phyloP scores from a whole-genome alignment of 2,888 invertebrate species.

The Papilio gigon region DNA sequence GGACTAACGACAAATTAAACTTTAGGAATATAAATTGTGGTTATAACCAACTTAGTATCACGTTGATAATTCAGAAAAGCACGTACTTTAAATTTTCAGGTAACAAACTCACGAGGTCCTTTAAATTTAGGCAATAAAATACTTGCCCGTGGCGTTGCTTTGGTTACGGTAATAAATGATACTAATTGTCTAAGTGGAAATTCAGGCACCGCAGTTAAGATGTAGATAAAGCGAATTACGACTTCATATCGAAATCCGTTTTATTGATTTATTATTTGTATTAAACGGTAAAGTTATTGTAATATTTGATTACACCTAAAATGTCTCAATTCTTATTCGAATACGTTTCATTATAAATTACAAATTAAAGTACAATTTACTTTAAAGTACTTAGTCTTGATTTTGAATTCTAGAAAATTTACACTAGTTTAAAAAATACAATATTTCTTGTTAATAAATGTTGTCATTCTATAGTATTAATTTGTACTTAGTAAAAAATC shows the following conservation, averaged over 20 bases:
- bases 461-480: too few relatives aligned
- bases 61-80: constrained; percentile 44
- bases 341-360: not conserved
- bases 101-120: constrained; percentile 36
- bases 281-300: constrained; percentile 1
- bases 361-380: too few relatives aligned
- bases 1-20: constrained; percentile 27
- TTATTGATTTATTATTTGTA: constrained; percentile 9
- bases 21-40: constrained; percentile 33
- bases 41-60: constrained; percentile 15
- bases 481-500: too few relatives aligned
- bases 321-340: too few relatives aligned
- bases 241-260: constrained; percentile 49
- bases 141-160: constrained; percentile 65
- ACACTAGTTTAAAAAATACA: too few relatives aligned
- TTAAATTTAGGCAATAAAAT: constrained; percentile 73
- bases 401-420: too few relatives aligned
- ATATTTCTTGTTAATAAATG: too few relatives aligned
- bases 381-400: too few relatives aligned
- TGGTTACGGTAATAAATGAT: constrained; percentile 60
- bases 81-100: constrained; percentile 41
- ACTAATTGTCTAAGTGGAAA: constrained; percentile 72
- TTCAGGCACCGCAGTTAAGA: constrained; percentile 70
- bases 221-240: constrained; percentile 68
- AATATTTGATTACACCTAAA: not conserved